Evolutionary conservation across 2,797 vertebrate genomes (phyloP).

Genomic region (Sebastiscus albofasciatus): DNA sequence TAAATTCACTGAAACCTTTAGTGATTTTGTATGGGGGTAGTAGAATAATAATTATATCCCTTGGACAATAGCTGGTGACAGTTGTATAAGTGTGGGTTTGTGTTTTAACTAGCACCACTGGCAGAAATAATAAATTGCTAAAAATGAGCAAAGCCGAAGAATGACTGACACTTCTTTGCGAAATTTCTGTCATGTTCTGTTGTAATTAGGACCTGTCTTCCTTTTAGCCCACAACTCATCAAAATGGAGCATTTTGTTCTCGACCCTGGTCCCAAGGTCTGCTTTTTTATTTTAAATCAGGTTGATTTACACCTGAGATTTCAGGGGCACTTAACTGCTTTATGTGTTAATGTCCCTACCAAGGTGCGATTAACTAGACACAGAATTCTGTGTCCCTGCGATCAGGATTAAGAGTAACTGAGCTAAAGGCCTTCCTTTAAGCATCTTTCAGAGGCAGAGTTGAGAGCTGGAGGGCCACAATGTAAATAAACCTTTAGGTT

Average conservation of each 20-base stretch:
- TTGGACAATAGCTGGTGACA: neutral
- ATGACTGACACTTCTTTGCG: neutral
- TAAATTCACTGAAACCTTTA: no score
- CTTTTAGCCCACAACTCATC: neutral
- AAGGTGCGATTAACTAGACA: neutral
- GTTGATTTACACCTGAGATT: neutral
- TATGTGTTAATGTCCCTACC: neutral
- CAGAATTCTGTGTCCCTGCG: neutral
- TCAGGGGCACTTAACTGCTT: neutral
- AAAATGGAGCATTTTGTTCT: neutral
- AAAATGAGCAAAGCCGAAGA: neutral
- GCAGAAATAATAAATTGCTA: neutral
- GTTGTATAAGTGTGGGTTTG: no score
- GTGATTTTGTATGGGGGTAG: neutral
- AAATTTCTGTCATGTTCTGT: neutral
- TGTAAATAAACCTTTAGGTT: neutral
- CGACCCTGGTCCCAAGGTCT: neutral
- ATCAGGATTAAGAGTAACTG: neutral
- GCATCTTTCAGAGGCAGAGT: neutral
- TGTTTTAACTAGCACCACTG: neutral
- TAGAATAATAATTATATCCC: neutral
- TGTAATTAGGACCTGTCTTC: neutral
- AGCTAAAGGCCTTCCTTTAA: neutral
- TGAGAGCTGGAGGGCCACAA: neutral
- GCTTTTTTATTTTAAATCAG: constrained; percentile 1